Percentiles rank a stretch among this genome's conserved stretches.
Evolutionary conservation across 2,113 vertebrate species (phyloP).

Genomic region (Ranitomeya imitator): DNA sequence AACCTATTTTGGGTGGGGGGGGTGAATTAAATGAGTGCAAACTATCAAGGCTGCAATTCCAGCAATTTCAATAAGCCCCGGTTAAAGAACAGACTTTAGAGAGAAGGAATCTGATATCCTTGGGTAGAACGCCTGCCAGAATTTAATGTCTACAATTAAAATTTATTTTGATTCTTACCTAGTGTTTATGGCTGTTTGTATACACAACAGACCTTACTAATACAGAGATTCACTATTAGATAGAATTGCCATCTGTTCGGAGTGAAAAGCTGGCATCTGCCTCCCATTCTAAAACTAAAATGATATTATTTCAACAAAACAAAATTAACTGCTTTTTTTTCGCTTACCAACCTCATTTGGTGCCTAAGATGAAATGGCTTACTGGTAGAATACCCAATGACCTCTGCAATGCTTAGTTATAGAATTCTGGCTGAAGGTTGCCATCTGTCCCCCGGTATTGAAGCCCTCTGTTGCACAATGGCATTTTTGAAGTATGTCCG

Average conservation of each 20-base stretch:
- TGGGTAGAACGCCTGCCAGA: conserved; percentile 79
- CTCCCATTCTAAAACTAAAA: conserved; percentile 79
- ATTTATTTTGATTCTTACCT: conserved; percentile 91
- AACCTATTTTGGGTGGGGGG: neutral
- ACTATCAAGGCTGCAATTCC: conserved; percentile 1
- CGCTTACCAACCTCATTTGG: conserved; percentile 69
- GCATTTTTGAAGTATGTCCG: conserved; percentile 59
- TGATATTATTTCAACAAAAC: conserved; percentile 85
- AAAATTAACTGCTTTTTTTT: conserved; percentile 76
- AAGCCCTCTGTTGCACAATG: conserved; percentile 64
- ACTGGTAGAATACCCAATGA: conserved; percentile 59
- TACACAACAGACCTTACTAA: conserved; percentile 90
- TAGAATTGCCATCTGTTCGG: conserved; percentile 90
- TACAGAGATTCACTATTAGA: conserved; percentile 89
- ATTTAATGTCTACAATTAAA: conserved; percentile 91
- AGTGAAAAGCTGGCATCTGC: conserved; percentile 86
- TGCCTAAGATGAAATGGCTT: conserved; percentile 63
- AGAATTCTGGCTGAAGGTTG: conserved; percentile 63
- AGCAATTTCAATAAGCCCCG: conserved; percentile 70
- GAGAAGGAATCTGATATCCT: conserved; percentile 72
- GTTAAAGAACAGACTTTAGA: conserved; percentile 71
- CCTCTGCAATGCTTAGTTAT: conserved; percentile 65
- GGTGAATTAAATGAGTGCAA: conserved; percentile 34
- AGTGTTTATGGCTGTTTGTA: conserved; percentile 90
- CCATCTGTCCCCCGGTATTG: conserved; percentile 69